Percentiles rank a stretch among this genome's conserved stretches.
Evolutionary conservation across 2,797 vertebrate species (phyloP).

Genomic region (Fringilla coelebs): DNA sequence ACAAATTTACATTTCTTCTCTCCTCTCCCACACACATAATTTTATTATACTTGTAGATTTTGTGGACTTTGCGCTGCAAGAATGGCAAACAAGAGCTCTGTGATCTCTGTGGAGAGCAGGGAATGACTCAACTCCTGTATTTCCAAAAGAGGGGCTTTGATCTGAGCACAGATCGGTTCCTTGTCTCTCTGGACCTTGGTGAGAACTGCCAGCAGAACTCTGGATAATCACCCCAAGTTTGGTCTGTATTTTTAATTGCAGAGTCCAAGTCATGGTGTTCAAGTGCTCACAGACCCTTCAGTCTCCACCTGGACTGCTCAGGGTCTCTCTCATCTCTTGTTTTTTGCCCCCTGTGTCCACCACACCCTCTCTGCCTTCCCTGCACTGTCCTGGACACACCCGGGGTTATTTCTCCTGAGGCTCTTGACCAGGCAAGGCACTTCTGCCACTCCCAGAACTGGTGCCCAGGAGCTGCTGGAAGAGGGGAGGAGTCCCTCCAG

Average conservation of each 20-base stretch:
- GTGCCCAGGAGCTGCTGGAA: background rate
- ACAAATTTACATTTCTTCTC: background rate
- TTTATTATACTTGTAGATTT: background rate
- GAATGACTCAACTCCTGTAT: background rate
- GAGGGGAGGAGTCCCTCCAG: background rate
- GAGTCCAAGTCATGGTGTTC: background rate
- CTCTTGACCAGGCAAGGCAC: background rate
- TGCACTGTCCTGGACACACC: background rate
- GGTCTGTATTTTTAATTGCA: background rate
- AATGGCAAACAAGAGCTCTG: background rate
- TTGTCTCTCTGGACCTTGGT: background rate
- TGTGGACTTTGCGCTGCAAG: background rate
- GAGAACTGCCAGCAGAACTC: background rate
- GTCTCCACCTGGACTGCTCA: background rate
- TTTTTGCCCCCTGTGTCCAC: background rate
- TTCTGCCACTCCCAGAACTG: background rate
- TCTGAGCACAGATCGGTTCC: background rate
- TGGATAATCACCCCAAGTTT: background rate
- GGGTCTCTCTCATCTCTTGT: background rate
- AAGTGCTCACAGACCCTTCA: fast-evolving
- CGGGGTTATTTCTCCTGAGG: background rate
- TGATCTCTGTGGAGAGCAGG: background rate
- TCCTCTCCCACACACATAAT: background rate
- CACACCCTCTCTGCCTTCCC: background rate
- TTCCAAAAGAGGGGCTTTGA: background rate